A percentile compares a stretch with the other conserved stretches of the same genome.
Conservation (phyloP, 1,140 invertebrate genomes). For the Cardiocondyla obscurior region DNA sequence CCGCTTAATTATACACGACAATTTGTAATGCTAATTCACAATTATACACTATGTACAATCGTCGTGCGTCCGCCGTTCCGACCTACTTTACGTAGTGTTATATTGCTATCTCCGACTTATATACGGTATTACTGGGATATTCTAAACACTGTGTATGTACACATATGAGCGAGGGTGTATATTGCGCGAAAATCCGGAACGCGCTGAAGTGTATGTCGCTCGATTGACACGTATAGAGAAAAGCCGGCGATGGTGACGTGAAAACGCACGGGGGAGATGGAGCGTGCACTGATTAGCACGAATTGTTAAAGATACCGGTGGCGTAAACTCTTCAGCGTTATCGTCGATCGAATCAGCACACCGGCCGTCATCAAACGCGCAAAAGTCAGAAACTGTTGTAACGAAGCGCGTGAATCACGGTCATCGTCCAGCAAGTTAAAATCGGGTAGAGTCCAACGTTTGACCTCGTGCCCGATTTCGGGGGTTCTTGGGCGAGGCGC, state of each 20-base stretch:
- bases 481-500: conserved; percentile 78
- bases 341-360: background rate
- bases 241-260: conserved; percentile 4
- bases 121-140: conserved; percentile 36
- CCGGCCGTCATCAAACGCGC: background rate
- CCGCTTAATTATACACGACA: conserved; percentile 62
- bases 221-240: conserved; percentile 15
- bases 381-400: conserved; percentile 1
- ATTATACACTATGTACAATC: conserved; percentile 72
- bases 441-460: background rate
- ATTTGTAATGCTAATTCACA: conserved; percentile 66
- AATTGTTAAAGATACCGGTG: background rate
- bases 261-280: conserved; percentile 4
- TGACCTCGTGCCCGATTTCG: conserved; percentile 58
- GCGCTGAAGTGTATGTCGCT: conserved; percentile 1
- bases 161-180: conserved; percentile 16
- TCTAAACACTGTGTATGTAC: conserved; percentile 45
- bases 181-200: conserved; percentile 24
- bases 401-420: background rate
- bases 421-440: conserved; percentile 8
- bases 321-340: background rate
- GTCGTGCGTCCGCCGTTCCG: background rate
- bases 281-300: conserved; percentile 29
- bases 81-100: conserved; percentile 48
- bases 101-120: conserved; percentile 57